Evolutionary conservation across 2,113 vertebrate genomes (phyloP).

Genomic region (Lasiurus cinereus): DNA sequence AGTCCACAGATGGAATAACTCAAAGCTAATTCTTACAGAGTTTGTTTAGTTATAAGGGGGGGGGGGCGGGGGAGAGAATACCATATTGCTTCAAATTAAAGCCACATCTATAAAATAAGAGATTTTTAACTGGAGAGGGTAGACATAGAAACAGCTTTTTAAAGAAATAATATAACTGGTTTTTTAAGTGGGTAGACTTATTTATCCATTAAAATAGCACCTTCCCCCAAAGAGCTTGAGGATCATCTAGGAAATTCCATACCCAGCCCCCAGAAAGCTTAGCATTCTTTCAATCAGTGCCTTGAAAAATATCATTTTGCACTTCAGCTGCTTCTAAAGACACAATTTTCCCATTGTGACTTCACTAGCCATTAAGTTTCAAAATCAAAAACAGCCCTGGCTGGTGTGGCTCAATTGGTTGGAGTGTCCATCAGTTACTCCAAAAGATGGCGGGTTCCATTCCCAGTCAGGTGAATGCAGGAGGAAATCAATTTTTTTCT

Average conservation of each 20-base stretch:
- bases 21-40: conserved; percentile 91
- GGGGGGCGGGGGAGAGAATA: conserved; percentile 74
- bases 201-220: conserved; percentile 73
- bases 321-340: neutral
- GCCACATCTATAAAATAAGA: conserved; percentile 81
- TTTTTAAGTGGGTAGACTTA: conserved; percentile 72
- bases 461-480: neutral
- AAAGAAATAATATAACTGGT: conserved; percentile 66
- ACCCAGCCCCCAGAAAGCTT: conserved; percentile 36
- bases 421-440: neutral
- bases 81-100: conserved; percentile 88
- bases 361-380: conserved; percentile 35
- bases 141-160: conserved; percentile 77
- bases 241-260: conserved; percentile 56
- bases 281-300: neutral
- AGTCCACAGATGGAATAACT: conserved; percentile 92
- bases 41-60: conserved; percentile 86
- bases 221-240: conserved; percentile 72
- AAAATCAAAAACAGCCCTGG: neutral
- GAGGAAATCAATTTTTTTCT: neutral
- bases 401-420: neutral
- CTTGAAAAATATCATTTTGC: neutral
- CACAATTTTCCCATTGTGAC: neutral
- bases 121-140: conserved; percentile 74
- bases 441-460: neutral